Base-by-base conservation (phyloP, 2,113 vertebrate genomes). In the Poicephalus meyeri region DNA sequence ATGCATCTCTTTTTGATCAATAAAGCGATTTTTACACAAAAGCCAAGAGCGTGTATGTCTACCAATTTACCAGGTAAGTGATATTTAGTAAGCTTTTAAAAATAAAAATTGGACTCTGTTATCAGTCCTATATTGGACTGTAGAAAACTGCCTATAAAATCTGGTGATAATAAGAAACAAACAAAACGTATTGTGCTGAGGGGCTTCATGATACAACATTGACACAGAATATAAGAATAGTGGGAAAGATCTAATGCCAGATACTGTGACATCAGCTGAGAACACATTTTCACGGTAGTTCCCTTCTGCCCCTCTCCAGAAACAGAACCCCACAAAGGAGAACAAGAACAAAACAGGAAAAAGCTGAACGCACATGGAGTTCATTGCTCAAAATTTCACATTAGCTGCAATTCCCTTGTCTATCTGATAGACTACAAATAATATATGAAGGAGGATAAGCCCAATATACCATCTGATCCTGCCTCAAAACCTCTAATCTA, bases 121-220 rank as follows among this genome's bases (percentile, higher is more conserved):
- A 6, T 10, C n/a, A 58, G 33, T 23, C 55, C 20, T 56, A 33
- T 9, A n/a, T 9, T 21, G 55, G 31, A 31, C 39, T 8, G 41
- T n/a, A 41, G 33, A 46, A n/a, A 69, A 13, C 19, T 23, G 58
- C 13, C 68, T 16, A 10, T 10, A 33, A 68, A 76, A 49, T 7
- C 52, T 33, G 10, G 13, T 6, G 39, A 17, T 13, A n/a, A 6
- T 7, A 15, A 16, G 35, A 61, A 25, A 16, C 11, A 11, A 2
- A 15, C n/a, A 28, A n/a, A n/a, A 7, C 0, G 0, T 9, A 25
- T 49, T 3, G 0, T 4, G 15, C 25, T 7, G 31, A 37, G 14
- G 12, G 7, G 74, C 41, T 70, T 33, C 58, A 3, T 17, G 41
- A 25, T 31, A 31, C 10, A 31, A 28, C 6, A 28, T 9, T 29